phyloP scores from a whole-genome alignment of 2,888 invertebrate species.

The Hedychridium roseum region DNA sequence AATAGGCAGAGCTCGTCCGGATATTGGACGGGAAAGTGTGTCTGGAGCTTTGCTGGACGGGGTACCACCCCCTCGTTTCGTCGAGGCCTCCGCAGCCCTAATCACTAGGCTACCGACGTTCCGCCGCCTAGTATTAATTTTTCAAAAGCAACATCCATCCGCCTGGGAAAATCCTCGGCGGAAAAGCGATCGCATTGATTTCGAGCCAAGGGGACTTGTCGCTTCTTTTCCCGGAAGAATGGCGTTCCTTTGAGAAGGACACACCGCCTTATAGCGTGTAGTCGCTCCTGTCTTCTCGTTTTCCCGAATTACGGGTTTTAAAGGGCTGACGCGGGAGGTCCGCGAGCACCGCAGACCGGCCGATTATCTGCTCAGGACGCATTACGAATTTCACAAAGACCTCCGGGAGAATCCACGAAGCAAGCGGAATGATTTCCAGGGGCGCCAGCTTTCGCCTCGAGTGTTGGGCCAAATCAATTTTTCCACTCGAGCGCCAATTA shows the following conservation, averaged over 20 bases:
- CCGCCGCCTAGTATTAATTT: slow-evolving; percentile 30
- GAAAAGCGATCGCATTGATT: neutral
- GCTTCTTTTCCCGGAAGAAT: too few species aligned
- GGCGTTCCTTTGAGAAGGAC: slow-evolving; percentile 1
- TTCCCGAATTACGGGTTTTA: too few species aligned
- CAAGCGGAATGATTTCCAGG: too few species aligned
- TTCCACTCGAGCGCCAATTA: slow-evolving; percentile 35
- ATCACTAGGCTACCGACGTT: slow-evolving; percentile 38
- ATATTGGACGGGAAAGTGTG: too few species aligned
- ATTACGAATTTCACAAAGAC: slow-evolving; percentile 21
- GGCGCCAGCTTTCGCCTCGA: slow-evolving; percentile 15
- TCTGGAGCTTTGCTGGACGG: too few species aligned
- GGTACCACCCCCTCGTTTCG: slow-evolving; percentile 35
- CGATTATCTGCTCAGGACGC: slow-evolving; percentile 11
- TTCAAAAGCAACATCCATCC: slow-evolving; percentile 18
- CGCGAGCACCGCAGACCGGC: too few species aligned
- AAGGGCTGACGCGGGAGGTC: too few species aligned
- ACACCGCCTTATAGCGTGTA: too few species aligned
- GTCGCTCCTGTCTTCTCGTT: too few species aligned
- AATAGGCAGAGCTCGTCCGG: too few species aligned
- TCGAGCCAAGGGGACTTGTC: neutral
- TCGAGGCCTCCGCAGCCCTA: slow-evolving; percentile 33
- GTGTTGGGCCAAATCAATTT: slow-evolving; percentile 40
- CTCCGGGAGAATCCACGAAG: slow-evolving; percentile 24
- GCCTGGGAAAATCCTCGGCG: slow-evolving; percentile 13